A percentile compares a stretch with the other conserved stretches of the same genome.
Conservation (phyloP, 1,140 invertebrate genomes). For the Bicyclus anynana region DNA sequence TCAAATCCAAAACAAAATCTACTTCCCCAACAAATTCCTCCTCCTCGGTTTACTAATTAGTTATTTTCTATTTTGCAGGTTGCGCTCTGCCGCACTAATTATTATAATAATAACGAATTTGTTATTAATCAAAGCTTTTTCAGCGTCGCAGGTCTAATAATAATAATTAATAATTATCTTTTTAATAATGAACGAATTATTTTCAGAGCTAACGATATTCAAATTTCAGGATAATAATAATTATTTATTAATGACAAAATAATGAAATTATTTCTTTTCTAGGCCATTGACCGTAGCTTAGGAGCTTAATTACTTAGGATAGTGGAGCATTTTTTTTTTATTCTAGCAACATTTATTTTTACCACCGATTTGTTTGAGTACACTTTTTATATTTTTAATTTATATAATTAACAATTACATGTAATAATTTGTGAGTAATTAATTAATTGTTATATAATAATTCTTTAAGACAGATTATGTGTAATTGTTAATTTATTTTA, state of each 20-base stretch:
- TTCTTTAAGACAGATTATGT: neutral
- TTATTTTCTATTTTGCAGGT: conserved; percentile 62
- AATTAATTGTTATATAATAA: too few relatives aligned
- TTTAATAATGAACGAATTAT: conserved; percentile 54
- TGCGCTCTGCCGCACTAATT: conserved; percentile 38
- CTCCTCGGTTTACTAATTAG: conserved; percentile 38
- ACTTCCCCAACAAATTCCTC: neutral
- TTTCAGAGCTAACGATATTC: conserved; percentile 67
- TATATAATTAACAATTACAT: neutral
- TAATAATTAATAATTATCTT: conserved; percentile 26
- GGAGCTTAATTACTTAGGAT: conserved; percentile 25
- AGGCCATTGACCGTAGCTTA: conserved; percentile 47
- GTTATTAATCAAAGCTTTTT: conserved; percentile 50
- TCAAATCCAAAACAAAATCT: neutral
- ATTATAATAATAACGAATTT: conserved; percentile 35
- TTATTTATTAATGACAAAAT: conserved; percentile 24
- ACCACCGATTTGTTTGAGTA: neutral
- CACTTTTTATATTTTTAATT: neutral
- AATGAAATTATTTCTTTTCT: conserved; percentile 57
- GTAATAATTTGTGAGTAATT: neutral
- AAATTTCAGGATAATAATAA: conserved; percentile 57
- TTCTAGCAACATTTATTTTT: conserved; percentile 3
- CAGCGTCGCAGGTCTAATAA: conserved; percentile 51
- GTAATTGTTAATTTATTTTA: neutral
- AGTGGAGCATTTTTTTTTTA: conserved; percentile 14